Conservation (phyloP, 1,140 invertebrate genomes). For the Papilio helenus region DNA sequence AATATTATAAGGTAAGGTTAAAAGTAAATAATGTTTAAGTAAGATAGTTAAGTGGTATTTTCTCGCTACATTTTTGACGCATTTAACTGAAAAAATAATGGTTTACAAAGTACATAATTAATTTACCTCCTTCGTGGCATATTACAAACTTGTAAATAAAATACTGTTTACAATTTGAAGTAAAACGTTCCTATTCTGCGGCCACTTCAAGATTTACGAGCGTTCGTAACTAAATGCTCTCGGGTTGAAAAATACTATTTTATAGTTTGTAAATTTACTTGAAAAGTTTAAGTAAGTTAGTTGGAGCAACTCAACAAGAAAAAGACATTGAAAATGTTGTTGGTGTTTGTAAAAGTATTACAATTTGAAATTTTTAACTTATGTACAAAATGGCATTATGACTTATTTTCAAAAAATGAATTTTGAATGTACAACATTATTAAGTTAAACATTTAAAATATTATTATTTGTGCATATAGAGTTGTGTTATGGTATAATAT, state of each 20-base stretch:
- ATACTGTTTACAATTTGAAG: not conserved
- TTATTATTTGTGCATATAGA: not conserved
- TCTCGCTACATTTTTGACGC: not conserved
- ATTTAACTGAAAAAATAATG: not conserved
- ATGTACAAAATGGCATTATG: not conserved
- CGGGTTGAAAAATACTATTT: not conserved
- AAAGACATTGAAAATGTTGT: not conserved
- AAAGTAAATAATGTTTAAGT: not conserved
- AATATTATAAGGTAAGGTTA: not conserved
- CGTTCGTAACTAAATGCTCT: not conserved
- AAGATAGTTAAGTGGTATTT: not conserved
- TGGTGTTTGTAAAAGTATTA: not conserved
- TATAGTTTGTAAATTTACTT: not conserved
- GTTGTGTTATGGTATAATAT: not conserved
- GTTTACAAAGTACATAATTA: too few species aligned
- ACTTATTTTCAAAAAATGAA: not conserved
- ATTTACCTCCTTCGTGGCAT: not conserved
- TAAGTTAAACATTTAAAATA: too few species aligned
- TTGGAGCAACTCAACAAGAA: not conserved
- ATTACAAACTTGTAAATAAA: not conserved
- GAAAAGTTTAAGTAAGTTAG: constrained; percentile 16
- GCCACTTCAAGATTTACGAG: not conserved
- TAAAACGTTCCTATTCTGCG: not conserved
- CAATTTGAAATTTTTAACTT: not conserved
- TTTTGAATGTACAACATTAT: not conserved